A percentile compares a stretch with the other conserved stretches of the same genome.
Conservation (phyloP, 2,888 invertebrate genomes). For the Lasioglossum marginatum region DNA sequence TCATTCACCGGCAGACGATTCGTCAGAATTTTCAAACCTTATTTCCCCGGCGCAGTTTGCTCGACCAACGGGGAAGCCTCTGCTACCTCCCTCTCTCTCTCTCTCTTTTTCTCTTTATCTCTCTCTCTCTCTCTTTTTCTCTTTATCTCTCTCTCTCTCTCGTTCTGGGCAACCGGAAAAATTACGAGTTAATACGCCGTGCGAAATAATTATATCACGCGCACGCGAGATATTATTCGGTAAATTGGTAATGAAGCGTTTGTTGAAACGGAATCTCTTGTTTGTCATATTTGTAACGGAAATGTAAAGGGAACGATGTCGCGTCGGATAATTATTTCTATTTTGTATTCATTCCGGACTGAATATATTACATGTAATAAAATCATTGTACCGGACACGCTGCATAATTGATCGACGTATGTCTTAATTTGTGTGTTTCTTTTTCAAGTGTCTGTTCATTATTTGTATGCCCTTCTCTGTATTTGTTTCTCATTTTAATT, state of each 20-base stretch:
- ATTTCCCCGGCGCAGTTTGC: not conserved
- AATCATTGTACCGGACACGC: not conserved
- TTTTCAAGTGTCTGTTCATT: too few relatives aligned
- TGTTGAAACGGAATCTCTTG: not conserved
- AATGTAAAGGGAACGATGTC: not conserved
- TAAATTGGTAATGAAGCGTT: not conserved
- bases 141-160: not conserved
- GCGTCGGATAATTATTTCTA: not conserved
- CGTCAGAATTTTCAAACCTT: slow-evolving; percentile 19
- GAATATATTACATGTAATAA: not conserved
- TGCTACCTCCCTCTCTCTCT: not conserved
- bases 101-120: too few relatives aligned
- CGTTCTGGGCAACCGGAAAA: not conserved
- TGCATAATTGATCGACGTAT: not conserved
- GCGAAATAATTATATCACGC: not conserved
- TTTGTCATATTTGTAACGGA: not conserved
- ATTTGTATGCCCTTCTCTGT: too few relatives aligned
- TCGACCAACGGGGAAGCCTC: not conserved
- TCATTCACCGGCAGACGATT: slow-evolving; percentile 7
- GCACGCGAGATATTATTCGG: not conserved
- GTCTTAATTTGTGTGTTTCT: not conserved
- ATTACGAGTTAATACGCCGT: not conserved
- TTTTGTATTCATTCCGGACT: not conserved
- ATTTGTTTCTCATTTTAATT: too few relatives aligned
- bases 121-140: too few relatives aligned